These are phyloP conservation scores for crab-eating macaque (Macaca fascicularis) DNA, from an alignment of 2,113 vertebrate species.

Conservation along the genomic window DNA sequence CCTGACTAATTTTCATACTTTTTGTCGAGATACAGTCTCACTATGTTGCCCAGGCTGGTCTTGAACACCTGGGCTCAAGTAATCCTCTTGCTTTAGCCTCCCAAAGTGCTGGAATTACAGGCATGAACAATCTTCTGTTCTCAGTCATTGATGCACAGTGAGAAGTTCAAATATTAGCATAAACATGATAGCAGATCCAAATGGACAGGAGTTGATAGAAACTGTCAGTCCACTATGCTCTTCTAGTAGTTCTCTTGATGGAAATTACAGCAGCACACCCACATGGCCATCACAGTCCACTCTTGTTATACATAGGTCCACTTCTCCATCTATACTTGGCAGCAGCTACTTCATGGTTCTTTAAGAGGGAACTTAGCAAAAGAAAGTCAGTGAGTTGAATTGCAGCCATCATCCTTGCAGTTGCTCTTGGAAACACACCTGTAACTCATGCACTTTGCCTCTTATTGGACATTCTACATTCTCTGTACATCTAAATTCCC, in stretches of 20 bases:
- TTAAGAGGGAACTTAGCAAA: not conserved
- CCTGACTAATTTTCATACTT: too few relatives aligned
- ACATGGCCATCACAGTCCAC: not conserved
- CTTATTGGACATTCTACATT: not conserved
- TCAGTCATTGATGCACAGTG: fast-evolving
- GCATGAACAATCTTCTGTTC: not conserved
- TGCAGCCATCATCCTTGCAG: not conserved
- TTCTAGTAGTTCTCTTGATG: not conserved
- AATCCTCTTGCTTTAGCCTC: too few relatives aligned
- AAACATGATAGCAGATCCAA: not conserved
- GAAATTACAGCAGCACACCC: not conserved
- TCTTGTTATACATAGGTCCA: not conserved
- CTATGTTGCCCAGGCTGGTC: too few relatives aligned
- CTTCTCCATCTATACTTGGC: not conserved
- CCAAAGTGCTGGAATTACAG: too few relatives aligned
- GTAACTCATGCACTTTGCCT: not conserved
- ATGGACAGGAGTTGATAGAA: not conserved
- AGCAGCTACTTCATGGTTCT: not conserved
- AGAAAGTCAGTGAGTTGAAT: not conserved
- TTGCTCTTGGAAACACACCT: not conserved
- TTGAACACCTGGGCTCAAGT: too few relatives aligned
- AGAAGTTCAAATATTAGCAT: not conserved
- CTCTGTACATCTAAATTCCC: not conserved
- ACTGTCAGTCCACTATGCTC: not conserved
- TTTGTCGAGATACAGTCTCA: too few relatives aligned